phyloP scores from a whole-genome alignment of 2,888 invertebrate genomes.

The Encarsia formosa region DNA sequence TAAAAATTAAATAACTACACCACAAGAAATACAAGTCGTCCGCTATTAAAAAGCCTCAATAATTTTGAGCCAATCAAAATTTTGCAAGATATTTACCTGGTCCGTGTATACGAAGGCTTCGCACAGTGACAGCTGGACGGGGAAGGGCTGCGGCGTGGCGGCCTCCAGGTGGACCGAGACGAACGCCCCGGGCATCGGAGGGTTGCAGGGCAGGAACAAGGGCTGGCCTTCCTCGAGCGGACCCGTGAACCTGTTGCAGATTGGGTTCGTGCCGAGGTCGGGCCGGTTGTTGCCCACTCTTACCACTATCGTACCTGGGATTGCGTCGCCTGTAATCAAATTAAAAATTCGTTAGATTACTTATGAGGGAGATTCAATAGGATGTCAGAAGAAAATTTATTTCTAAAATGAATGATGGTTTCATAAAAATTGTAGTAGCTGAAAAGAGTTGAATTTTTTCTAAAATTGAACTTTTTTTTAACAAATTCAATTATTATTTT shows the following conservation, averaged over 20 bases:
- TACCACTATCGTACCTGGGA: conserved; percentile 81
- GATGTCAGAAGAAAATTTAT: no score
- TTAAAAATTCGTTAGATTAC: no score
- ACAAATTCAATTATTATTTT: no score
- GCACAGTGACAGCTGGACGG: conserved; percentile 81
- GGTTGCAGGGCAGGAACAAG: conserved; percentile 86
- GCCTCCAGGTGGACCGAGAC: conserved; percentile 83
- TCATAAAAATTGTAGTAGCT: no score
- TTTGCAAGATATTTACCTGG: conserved; percentile 52
- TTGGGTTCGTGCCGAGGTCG: conserved; percentile 84
- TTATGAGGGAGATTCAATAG: no score
- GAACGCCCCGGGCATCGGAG: conserved; percentile 92
- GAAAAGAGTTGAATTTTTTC: no score
- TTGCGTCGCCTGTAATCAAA: conserved; percentile 66
- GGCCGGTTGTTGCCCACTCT: conserved; percentile 90
- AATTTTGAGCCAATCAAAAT: background rate
- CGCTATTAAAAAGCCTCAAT: no score
- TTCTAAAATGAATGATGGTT: no score
- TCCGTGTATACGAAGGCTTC: conserved; percentile 94
- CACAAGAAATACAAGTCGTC: no score
- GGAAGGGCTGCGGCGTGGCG: conserved; percentile 39
- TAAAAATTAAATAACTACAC: no score
- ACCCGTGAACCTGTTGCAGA: conserved; percentile 87
- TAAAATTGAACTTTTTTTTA: no score
- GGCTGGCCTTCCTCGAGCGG: conserved; percentile 85